Conservation (phyloP, 2,797 vertebrate species). For the Thalassophryne amazonica region DNA sequence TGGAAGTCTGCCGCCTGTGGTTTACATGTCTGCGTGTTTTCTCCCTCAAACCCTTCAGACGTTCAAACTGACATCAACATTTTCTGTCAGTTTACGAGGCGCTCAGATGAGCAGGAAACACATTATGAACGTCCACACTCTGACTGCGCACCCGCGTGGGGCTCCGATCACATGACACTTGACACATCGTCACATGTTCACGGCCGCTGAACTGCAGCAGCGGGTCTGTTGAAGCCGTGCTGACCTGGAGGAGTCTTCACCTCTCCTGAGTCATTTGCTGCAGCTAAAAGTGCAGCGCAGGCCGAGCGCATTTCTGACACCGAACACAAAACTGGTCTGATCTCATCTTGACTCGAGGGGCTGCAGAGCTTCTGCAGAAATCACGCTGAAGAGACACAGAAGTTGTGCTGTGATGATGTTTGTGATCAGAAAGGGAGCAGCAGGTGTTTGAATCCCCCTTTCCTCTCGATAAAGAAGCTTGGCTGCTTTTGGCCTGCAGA, state of each 20-base stretch:
- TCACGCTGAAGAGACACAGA: conserved; percentile 17
- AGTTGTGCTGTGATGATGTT: too few species aligned
- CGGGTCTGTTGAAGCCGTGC: conserved; percentile 55
- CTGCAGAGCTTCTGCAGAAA: conserved; percentile 27
- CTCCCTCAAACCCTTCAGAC: not conserved
- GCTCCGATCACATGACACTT: conserved; percentile 69
- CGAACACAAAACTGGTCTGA: conserved; percentile 45
- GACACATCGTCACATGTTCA: too few species aligned
- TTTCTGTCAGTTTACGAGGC: conserved; percentile 29
- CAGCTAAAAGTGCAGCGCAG: conserved; percentile 7
- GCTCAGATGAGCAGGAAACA: conserved; percentile 58
- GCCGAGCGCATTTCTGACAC: conserved; percentile 30
- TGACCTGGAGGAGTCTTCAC: conserved; percentile 32
- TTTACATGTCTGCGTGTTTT: conserved; percentile 11
- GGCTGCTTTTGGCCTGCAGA: conserved; percentile 58
- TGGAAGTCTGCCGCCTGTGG: conserved; percentile 13
- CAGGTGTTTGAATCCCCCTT: conserved; percentile 24
- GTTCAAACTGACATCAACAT: conserved; percentile 28
- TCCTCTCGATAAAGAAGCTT: conserved; percentile 24
- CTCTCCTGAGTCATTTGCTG: conserved; percentile 52
- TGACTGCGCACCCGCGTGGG: conserved; percentile 32
- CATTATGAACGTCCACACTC: conserved; percentile 58
- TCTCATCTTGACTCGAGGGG: conserved; percentile 32
- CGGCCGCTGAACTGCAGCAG: conserved; percentile 55
- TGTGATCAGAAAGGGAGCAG: conserved; percentile 23